Percentiles rank a stretch among this genome's conserved stretches.
These are phyloP conservation scores for Mythimna albipuncta DNA, from an alignment of 2,888 invertebrate genomes.

Conservation along the genomic window DNA sequence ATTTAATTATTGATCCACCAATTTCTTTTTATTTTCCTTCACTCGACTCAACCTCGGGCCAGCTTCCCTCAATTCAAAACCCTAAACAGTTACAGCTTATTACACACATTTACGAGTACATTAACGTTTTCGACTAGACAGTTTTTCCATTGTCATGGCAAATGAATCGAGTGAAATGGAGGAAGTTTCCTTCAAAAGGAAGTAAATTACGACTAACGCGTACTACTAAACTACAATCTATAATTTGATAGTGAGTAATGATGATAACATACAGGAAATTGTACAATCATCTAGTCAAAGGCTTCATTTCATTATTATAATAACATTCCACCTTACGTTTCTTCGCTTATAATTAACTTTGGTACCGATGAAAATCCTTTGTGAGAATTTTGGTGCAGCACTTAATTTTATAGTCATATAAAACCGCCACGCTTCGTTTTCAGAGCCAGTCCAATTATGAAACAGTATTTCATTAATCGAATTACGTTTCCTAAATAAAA, in stretches of 20 bases:
- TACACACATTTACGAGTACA: too few relatives aligned
- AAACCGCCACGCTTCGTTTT: constrained; percentile 17
- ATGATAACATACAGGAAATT: constrained; percentile 3
- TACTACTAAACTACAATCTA: too few relatives aligned
- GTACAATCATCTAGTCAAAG: neutral
- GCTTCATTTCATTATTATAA: neutral
- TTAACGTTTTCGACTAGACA: too few relatives aligned
- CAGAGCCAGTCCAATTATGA: constrained; percentile 31
- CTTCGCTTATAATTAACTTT: constrained; percentile 21
- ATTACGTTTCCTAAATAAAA: constrained; percentile 38
- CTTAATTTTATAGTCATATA: constrained; percentile 28
- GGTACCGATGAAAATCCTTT: constrained; percentile 7
- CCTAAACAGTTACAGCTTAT: too few relatives aligned
- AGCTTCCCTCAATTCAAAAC: too few relatives aligned
- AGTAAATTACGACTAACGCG: too few relatives aligned
- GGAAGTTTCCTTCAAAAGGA: too few relatives aligned
- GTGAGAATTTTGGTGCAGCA: constrained; percentile 12
- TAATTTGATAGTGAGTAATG: neutral
- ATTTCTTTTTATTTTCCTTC: too few relatives aligned
- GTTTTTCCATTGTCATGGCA: too few relatives aligned
- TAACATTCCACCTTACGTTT: constrained; percentile 9
- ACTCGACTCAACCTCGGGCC: too few relatives aligned
- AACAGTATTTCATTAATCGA: constrained; percentile 47
- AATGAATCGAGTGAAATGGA: too few relatives aligned
- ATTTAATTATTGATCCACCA: too few relatives aligned